Conservation (phyloP, 2,113 vertebrate species). For the Cynopterus brachyotis region DNA sequence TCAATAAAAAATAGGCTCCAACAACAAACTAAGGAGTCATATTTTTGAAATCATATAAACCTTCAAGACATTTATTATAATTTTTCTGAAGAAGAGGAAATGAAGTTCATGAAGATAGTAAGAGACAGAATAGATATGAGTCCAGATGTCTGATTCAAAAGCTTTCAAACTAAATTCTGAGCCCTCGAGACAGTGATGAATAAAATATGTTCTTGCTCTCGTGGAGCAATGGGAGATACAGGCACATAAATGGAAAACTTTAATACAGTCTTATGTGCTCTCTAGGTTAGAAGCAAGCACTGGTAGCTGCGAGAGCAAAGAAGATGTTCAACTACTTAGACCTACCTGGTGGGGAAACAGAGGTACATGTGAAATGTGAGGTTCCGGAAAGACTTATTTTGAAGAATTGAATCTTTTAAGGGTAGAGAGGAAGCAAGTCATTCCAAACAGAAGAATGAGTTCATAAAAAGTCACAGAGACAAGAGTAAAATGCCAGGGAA, state of each 20-base stretch:
- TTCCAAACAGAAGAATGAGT: not conserved
- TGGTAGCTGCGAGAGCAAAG: not conserved
- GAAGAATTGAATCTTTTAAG: not conserved
- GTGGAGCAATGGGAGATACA: not conserved
- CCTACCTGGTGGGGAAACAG: not conserved
- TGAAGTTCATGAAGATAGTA: not conserved
- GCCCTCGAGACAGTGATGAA: not conserved
- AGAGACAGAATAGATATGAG: not conserved
- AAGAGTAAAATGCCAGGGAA: not conserved
- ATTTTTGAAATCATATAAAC: not conserved
- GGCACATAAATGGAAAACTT: not conserved
- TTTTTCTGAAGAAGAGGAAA: not conserved
- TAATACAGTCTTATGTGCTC: not conserved
- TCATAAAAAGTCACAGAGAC: not conserved
- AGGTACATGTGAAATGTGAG: not conserved
- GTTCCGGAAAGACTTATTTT: not conserved
- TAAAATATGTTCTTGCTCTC: not conserved
- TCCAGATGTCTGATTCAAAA: not conserved
- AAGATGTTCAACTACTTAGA: not conserved
- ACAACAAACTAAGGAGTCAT: not conserved
- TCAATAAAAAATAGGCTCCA: not conserved
- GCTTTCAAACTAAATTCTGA: not conserved
- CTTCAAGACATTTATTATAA: not conserved
- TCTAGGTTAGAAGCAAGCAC: not conserved
- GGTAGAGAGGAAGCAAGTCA: not conserved